Base-by-base conservation (phyloP, 2,888 invertebrate species). In the Drosophila algonquin region DNA sequence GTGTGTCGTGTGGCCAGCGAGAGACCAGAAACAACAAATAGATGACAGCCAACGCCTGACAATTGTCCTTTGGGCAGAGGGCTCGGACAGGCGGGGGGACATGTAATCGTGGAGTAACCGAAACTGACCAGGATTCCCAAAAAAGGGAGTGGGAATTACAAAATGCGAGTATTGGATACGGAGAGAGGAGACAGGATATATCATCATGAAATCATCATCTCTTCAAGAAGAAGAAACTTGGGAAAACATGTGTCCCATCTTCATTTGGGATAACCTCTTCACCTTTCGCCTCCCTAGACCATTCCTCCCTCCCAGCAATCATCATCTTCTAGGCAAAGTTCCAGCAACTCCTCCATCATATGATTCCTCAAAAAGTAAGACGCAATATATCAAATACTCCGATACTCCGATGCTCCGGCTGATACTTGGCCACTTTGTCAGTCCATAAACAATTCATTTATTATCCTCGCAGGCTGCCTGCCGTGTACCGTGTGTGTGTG, bases 391-490 rank as follows among this genome's bases (percentile, higher is more conserved):
- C 48, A 64, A 18, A 30, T 44, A 47, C 64, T 73, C 73, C 59
- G 63, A 70, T 74, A 65, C 27, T 27, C 7, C 27, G 27, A 27
- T 27, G 27, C 27, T 27, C 7, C 27, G 27, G 71, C 7, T 7
- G 27, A 73, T 74, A 64, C 51, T 62, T 65, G 57, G 47, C 64
- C 81, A 75, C 51, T 71, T 67, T 72, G 67, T 16, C 72, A 77
- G 82, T 87, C 72, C 73, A 85, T 85, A 87, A 89, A 85, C 89
- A 87, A 89, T 85, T 81, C 89, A 87, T 89, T 85, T 89, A 87
- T 87, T 81, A 87, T 87, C 79, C 73, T 51, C 73, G 65, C 89
- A 88, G 53, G 58, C 73, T 76, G 84, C 50, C 40, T 21, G 21
- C 21, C 21, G 21, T 21, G 21, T 21, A 21, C 21, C 21, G 21